Conservation (phyloP, 1,140 invertebrate species). For the Hylyphantes graminicola region DNA sequence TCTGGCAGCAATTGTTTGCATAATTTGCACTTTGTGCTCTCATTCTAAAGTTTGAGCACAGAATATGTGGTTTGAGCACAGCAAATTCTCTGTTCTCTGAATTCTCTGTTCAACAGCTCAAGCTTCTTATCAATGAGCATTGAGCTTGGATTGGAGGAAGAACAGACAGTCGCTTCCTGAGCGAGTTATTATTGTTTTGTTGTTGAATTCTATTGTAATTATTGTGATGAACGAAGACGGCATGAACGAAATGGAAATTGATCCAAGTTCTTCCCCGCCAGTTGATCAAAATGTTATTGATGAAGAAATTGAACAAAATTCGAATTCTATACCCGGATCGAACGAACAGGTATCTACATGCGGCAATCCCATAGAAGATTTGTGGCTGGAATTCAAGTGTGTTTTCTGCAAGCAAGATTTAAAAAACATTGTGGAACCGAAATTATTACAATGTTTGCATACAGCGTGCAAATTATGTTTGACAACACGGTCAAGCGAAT, state of each 20-base stretch:
- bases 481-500: slow-evolving; percentile 74
- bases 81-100: neutral
- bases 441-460: slow-evolving; percentile 87
- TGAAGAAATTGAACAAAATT: slow-evolving; percentile 31
- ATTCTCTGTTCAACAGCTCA: slow-evolving; percentile 15
- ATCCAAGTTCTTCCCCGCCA: slow-evolving; percentile 28
- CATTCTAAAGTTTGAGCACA: slow-evolving; percentile 19
- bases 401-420: slow-evolving; percentile 77
- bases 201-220: slow-evolving; percentile 13
- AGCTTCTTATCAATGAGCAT: slow-evolving; percentile 32
- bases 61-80: neutral
- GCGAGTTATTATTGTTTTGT: neutral
- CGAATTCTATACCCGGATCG: slow-evolving; percentile 37
- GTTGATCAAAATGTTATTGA: slow-evolving; percentile 11
- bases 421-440: slow-evolving; percentile 74
- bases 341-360: slow-evolving; percentile 51
- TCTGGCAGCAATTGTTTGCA: slow-evolving; percentile 25
- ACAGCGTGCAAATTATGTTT: slow-evolving; percentile 83
- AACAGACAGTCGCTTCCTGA: neutral
- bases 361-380: slow-evolving; percentile 7
- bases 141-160: neutral
- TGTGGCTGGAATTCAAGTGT: slow-evolving; percentile 70
- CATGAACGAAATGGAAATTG: slow-evolving; percentile 36
- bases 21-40: slow-evolving; percentile 25
- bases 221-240: neutral